Conservation (phyloP, 2,113 vertebrate genomes). For the Zosterops pallidus region DNA sequence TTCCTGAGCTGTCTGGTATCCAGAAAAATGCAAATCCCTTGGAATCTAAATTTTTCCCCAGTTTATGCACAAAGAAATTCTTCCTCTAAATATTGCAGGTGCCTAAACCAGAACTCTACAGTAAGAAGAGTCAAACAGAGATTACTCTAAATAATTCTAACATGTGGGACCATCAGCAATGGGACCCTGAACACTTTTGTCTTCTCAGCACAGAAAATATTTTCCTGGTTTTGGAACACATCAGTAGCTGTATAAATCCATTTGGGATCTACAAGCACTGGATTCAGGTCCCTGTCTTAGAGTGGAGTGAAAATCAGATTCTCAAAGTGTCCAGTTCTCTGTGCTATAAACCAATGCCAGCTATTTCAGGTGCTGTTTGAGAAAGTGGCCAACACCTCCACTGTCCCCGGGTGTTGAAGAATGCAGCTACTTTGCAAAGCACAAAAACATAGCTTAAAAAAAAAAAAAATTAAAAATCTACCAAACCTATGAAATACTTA, state of each 20-base stretch:
- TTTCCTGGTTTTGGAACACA: background rate
- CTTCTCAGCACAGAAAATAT: background rate
- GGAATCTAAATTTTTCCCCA: background rate
- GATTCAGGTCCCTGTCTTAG: background rate
- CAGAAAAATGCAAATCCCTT: background rate
- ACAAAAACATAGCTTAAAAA: background rate
- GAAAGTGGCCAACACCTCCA: background rate
- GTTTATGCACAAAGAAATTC: fast-evolving
- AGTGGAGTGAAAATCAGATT: background rate
- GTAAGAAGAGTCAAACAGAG: background rate
- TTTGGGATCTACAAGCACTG: background rate
- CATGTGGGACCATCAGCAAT: background rate
- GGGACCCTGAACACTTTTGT: background rate
- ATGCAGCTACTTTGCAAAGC: background rate
- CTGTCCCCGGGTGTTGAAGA: background rate
- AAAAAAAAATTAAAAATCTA: background rate
- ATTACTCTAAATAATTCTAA: background rate
- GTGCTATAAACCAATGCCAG: background rate
- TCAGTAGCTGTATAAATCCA: background rate
- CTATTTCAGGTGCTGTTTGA: background rate
- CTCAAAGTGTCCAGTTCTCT: background rate
- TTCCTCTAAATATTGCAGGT: background rate
- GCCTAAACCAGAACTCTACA: background rate
- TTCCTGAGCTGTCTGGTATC: background rate
- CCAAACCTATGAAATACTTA: background rate